Percentiles rank a stretch among this genome's conserved stretches.
Conservation (phyloP, 2,888 invertebrate genomes). For the Leptura quadrifasciata region DNA sequence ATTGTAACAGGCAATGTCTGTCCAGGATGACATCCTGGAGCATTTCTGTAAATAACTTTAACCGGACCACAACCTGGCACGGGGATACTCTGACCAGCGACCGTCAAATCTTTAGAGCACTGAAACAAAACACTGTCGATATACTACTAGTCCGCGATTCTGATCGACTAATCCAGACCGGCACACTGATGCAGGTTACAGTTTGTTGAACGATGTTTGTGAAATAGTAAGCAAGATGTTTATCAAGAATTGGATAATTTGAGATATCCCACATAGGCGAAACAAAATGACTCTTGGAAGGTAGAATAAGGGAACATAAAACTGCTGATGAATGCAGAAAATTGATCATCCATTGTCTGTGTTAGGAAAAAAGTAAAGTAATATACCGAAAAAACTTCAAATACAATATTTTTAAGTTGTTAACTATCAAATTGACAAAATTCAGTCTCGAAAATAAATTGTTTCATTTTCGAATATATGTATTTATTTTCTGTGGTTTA, state of each 20-base stretch:
- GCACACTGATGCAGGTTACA: not conserved
- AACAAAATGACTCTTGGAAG: not conserved
- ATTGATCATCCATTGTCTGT: no score
- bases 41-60: slow-evolving; percentile 66
- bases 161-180: slow-evolving; percentile 11
- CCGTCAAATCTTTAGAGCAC: slow-evolving; percentile 68
- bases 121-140: slow-evolving; percentile 54
- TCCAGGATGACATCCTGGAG: not conserved
- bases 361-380: no score
- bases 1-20: slow-evolving; percentile 41
- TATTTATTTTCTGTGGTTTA: not conserved
- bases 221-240: no score
- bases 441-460: not conserved
- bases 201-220: not conserved
- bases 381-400: not conserved
- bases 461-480: not conserved
- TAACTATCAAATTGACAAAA: no score
- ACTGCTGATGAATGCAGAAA: not conserved
- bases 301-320: not conserved
- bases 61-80: slow-evolving; percentile 63
- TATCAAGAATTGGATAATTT: no score
- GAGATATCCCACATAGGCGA: not conserved
- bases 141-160: not conserved
- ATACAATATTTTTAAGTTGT: not conserved
- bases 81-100: slow-evolving; percentile 57